phyloP scores from a whole-genome alignment of 2,113 vertebrate species.

The Perca fluviatilis region DNA sequence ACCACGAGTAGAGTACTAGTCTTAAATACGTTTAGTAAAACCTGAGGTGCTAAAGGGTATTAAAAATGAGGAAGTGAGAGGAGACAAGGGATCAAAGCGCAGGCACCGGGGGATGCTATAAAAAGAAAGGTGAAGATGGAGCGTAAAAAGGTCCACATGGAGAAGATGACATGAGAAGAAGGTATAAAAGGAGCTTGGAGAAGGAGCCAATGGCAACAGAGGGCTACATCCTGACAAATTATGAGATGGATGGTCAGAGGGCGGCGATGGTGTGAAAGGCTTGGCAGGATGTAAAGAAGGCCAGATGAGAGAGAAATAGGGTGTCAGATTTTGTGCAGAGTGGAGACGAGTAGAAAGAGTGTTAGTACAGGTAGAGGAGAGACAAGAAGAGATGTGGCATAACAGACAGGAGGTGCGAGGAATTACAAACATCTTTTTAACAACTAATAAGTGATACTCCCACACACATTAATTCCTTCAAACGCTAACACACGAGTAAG shows the following conservation, averaged over 20 bases:
- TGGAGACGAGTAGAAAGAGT: conserved; percentile 1
- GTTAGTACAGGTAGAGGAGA: conserved; percentile 29
- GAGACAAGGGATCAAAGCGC: conserved; percentile 30
- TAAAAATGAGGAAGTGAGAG: conserved; percentile 33
- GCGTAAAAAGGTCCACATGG: conserved; percentile 55
- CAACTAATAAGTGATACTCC: not conserved
- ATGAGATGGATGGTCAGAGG: conserved; percentile 64
- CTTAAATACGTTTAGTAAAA: conserved; percentile 21
- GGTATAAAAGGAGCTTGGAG: conserved; percentile 37
- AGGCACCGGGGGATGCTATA: conserved; percentile 12
- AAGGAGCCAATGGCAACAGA: conserved; percentile 48
- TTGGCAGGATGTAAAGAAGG: conserved; percentile 31
- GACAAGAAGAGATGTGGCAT: conserved; percentile 40
- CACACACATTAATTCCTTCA: conserved; percentile 1
- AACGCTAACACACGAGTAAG: conserved; percentile 42
- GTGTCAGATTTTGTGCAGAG: conserved; percentile 47
- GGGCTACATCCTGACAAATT: conserved; percentile 60
- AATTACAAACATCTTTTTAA: conserved; percentile 75
- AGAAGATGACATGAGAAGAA: conserved; percentile 49
- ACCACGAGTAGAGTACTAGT: not conserved
- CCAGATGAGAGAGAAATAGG: conserved; percentile 50
- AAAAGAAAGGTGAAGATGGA: conserved; percentile 46
- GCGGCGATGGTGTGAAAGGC: conserved; percentile 45
- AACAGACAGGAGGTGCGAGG: conserved; percentile 69
- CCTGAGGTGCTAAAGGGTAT: conserved; percentile 14